Base-by-base conservation (phyloP, 2,797 vertebrate species). In the Capromys pilorides region DNA sequence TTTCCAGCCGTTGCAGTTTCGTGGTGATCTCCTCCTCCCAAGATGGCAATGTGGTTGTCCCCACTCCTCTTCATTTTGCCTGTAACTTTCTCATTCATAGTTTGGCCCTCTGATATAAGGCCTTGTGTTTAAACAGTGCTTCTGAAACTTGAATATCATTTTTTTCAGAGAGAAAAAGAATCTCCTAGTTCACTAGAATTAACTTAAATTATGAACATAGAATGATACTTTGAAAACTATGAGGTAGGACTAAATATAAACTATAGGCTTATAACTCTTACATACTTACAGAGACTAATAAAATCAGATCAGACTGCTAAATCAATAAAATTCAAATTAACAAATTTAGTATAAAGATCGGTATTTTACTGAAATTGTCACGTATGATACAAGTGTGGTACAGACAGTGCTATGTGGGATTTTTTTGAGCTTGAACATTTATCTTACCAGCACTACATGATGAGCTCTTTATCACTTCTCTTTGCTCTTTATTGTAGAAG, bases 251-350 rank as follows among this genome's bases (percentile, higher is more conserved):
- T 82, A 86, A 39, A 21, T 88, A 81, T 86, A 45, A 88, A 82
- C 45, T 62, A 36, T 61, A 19, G 67, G 59, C 49, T 86, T 92
- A 7, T 81, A 94, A 82, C 54, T 91, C 54, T 86, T 91, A 88
- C 2, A 28, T 16, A 62, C 73, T 33, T 83, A 1, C 90, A 66
- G 75, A 90, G 7, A 31, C 31, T 91, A 94, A 66, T 92, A 90
- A 94, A 93, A 51, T 88, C 13, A 93, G 36, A 80, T 16, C 33
- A 62, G 84, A 66, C 5, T 54, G 71, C 21, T 78, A 93, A 94
- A 45, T 95, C 69, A 82, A 26, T 86, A 88, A 93, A 88, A 83
- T 90, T 95, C 57, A 95, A 92, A 85, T 66, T 36, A 85, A 82
- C 16, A 36, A 73, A 41, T 88, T 87, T 75, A 88, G 79, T 83